Conservation (phyloP, 2,888 invertebrate species). For the Athalia cordata region DNA sequence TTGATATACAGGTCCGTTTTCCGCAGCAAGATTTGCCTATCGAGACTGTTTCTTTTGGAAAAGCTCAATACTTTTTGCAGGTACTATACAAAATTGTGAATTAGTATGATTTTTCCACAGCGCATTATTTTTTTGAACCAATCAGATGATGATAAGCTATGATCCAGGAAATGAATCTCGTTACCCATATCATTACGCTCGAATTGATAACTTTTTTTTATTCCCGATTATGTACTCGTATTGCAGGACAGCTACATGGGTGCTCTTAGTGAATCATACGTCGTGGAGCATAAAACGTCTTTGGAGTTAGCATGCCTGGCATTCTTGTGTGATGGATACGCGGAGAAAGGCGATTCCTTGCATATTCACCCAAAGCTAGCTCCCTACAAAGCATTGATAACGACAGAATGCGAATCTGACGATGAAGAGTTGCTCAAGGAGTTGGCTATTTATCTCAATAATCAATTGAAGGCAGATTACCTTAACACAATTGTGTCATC, state of each 20-base stretch:
- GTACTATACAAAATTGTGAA: conserved; percentile 9
- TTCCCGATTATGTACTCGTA: background rate
- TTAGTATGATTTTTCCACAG: background rate
- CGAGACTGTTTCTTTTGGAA: conserved; percentile 76
- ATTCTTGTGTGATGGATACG: conserved; percentile 66
- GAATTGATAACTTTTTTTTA: background rate
- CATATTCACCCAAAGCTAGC: conserved; percentile 83
- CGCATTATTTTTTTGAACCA: background rate
- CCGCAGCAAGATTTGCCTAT: conserved; percentile 79
- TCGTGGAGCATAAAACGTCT: conserved; percentile 65
- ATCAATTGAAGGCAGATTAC: conserved; percentile 73
- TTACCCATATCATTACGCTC: no score
- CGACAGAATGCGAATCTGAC: conserved; percentile 68
- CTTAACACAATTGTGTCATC: conserved; percentile 64
- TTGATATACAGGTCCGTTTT: conserved; percentile 81
- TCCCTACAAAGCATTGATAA: conserved; percentile 80
- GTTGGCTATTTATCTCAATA: conserved; percentile 76
- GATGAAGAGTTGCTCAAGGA: conserved; percentile 74
- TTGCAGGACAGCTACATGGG: conserved; percentile 48
- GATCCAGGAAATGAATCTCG: background rate
- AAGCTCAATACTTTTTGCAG: conserved; percentile 20
- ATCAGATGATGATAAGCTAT: background rate
- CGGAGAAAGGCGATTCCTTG: conserved; percentile 64
- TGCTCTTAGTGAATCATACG: conserved; percentile 55
- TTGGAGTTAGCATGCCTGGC: conserved; percentile 69